Base-by-base conservation (phyloP, 64 coral and sea anemone genomes). In the Montipora cactus region DNA sequence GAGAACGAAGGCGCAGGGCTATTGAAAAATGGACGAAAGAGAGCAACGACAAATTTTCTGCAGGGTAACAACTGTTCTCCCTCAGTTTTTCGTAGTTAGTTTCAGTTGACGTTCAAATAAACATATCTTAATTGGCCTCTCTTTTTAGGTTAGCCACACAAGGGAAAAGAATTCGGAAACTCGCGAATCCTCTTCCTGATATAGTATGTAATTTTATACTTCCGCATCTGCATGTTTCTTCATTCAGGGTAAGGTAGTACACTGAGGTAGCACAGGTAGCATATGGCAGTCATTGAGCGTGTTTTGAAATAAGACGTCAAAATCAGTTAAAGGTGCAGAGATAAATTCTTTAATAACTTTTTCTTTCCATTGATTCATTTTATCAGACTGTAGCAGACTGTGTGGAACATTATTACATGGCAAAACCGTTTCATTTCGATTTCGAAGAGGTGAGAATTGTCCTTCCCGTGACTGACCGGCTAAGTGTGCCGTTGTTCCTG, bases 1-100 rank as follows among this genome's bases (percentile, higher is more conserved):
- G 19, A 9, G 82, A 86, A 47, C 44, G 82, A 71, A 86, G 82
- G 50, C 15, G 19, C 5, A 86, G 46, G 18, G 82, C 82, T 86
- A 18, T 86, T 86, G 82, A 86, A 13, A 86, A 86, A 68, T 86
- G 82, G 82, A 86, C 82, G 45, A 68, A 86, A 70, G 82, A 86
- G 44, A 71, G 16, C n/a, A 47, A 86, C 19, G 82, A 86, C 18
- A 46, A 86, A 71, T 86, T 86, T 71, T 44, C 82, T 8, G 68
- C 44, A 47, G 82, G 82, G 82, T 86, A 78, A 19, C 14, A 80
- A 80, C 23, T 52, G 20, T 57, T 46, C 0, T 19, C 15, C 45
- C 14, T 49, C 9, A 19, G 0, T 50, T 49, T 78, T 11, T 49
- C 15, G 25, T 78, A 5, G 13, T 76, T 28, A 37, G 47, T 49